These are phyloP conservation scores for Sus scrofa DNA, from an alignment of 2,113 vertebrate species.

Conservation along the genomic window T2T-Sscrofa CM000820.6:97586001-97586500, in stretches of 20 bases:
- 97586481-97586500: background rate
- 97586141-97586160: background rate
- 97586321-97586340: conserved; percentile 24
- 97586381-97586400: background rate
- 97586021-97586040: background rate
- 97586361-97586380: background rate
- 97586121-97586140: background rate
- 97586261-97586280: background rate
- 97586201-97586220: background rate
- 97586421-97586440: background rate
- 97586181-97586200: background rate
- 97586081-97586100: background rate
- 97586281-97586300: conserved; percentile 20
- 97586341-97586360: background rate
- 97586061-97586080: background rate
- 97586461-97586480: too few relatives aligned
- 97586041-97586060: background rate
- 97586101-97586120: background rate
- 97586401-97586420: background rate
- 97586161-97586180: background rate
- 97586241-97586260: background rate
- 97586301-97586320: background rate
- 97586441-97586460: conserved; percentile 30
- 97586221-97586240: background rate
- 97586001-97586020: background rate